phyloP scores from a whole-genome alignment of 2,113 vertebrate genomes.

The Manacus vitellinus region DNA sequence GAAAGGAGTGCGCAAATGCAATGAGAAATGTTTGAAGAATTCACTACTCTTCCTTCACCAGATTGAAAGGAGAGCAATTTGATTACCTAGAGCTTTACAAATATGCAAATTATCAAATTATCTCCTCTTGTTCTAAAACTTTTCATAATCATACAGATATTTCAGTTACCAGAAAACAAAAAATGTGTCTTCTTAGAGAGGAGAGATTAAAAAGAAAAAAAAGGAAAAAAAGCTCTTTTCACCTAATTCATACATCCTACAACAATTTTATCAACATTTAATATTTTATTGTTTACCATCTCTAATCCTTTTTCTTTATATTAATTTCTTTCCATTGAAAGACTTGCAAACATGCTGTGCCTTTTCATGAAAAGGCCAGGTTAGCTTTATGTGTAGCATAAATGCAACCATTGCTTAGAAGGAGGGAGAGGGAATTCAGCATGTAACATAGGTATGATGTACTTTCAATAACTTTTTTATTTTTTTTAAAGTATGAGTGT shows the following conservation, averaged over 20 bases:
- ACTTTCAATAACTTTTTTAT: neutral
- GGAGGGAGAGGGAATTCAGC: neutral
- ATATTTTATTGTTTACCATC: neutral
- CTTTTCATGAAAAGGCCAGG: neutral
- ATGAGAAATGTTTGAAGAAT: neutral
- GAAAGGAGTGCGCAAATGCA: neutral
- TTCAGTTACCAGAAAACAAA: neutral
- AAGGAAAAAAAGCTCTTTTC: neutral
- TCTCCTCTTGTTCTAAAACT: neutral
- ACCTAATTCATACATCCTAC: neutral
- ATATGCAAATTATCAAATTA: neutral
- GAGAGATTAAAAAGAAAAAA: neutral
- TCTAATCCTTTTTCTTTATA: neutral
- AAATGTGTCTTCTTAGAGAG: neutral
- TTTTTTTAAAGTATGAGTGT: neutral
- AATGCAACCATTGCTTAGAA: neutral
- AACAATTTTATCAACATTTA: neutral
- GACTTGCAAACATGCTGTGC: neutral
- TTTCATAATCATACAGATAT: neutral
- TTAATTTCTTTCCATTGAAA: neutral
- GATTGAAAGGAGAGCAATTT: neutral
- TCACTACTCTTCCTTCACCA: neutral
- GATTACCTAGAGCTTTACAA: neutral
- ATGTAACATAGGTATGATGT: neutral
- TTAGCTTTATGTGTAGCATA: neutral